Evolutionary conservation across 2,113 vertebrate genomes (phyloP).

Genomic region (Amia ocellicauda): DNA sequence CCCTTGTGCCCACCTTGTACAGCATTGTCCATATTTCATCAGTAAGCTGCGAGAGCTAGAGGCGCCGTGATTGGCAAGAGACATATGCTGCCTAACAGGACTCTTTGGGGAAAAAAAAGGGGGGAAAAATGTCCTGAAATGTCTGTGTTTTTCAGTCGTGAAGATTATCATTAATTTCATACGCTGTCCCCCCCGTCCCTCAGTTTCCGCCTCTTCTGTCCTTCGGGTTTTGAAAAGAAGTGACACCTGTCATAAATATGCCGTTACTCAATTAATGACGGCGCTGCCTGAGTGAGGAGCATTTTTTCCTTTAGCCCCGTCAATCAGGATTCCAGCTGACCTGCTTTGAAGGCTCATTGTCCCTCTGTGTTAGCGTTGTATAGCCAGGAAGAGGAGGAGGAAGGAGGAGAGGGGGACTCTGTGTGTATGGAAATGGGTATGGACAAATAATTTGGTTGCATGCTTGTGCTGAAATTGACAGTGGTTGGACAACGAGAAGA

Average conservation of each 20-base stretch:
- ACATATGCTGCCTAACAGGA: conserved; percentile 45
- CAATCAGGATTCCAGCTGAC: conserved; percentile 21
- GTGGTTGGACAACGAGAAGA: neutral
- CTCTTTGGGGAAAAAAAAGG: conserved; percentile 49
- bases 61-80: conserved; percentile 70
- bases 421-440: no score
- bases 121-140: conserved; percentile 25
- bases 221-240: conserved; percentile 34
- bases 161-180: conserved; percentile 48
- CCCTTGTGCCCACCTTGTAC: conserved; percentile 73
- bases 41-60: conserved; percentile 57
- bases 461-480: neutral
- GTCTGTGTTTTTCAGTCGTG: conserved; percentile 36
- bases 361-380: neutral
- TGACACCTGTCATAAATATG: conserved; percentile 31
- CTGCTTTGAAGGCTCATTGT: conserved; percentile 9
- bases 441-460: no score
- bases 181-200: conserved; percentile 19
- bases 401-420: neutral
- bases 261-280: conserved; percentile 31
- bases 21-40: conserved; percentile 72
- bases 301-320: conserved; percentile 10
- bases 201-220: conserved; percentile 29
- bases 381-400: neutral
- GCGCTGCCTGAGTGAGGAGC: neutral